phyloP scores from a whole-genome alignment of 2,888 invertebrate species.

The Diabrotica balteata region DNA sequence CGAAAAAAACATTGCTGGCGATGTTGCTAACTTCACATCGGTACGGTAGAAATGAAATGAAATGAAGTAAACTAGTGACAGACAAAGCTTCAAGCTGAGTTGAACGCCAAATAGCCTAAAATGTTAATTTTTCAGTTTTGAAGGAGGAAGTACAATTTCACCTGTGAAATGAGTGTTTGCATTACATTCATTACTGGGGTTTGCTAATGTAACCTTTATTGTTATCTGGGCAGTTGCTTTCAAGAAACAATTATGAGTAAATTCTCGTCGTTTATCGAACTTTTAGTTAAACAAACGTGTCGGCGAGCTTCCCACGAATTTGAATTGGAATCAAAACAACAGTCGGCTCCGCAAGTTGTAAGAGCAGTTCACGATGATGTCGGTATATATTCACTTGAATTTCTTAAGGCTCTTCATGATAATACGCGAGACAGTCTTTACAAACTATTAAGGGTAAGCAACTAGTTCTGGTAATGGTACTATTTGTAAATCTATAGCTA shows the following conservation, averaged over 20 bases:
- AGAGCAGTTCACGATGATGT: constrained; percentile 27
- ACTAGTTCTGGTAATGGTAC: too few species aligned
- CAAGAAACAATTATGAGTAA: constrained; percentile 30
- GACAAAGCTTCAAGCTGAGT: too few species aligned
- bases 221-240: constrained; percentile 8
- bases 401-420: constrained; percentile 49
- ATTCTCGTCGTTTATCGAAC: constrained; percentile 46
- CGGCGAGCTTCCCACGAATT: constrained; percentile 48
- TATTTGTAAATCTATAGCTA: too few species aligned
- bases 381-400: constrained; percentile 49
- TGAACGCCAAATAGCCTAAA: too few species aligned
- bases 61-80: too few species aligned
- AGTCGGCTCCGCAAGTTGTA: constrained; percentile 41
- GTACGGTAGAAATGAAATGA: too few species aligned
- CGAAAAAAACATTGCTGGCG: too few species aligned
- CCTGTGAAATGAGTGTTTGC: constrained; percentile 11
- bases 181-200: neutral
- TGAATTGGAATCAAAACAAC: constrained; percentile 46
- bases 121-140: too few species aligned
- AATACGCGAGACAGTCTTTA: constrained; percentile 47
- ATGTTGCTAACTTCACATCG: too few species aligned
- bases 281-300: constrained; percentile 47
- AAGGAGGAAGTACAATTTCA: neutral
- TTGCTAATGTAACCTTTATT: constrained; percentile 15
- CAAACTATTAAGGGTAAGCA: constrained; percentile 45